Evolutionary conservation across 2,888 invertebrate genomes (phyloP).

Genomic region (Luffia ferchaultella): DNA sequence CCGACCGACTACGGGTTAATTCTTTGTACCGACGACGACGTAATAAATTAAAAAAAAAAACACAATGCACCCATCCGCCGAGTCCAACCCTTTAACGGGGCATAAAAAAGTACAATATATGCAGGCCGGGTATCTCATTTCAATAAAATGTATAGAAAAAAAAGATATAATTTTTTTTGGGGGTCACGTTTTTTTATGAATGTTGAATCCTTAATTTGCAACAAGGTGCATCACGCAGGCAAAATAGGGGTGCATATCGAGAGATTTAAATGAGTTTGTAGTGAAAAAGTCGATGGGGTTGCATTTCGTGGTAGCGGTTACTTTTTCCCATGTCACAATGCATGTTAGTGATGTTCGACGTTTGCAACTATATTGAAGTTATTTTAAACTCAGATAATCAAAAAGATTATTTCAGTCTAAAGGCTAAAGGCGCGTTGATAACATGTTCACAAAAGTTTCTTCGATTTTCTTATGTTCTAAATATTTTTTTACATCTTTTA

Average conservation of each 20-base stretch:
- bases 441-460: too few relatives aligned
- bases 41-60: constrained; percentile 28
- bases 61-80: constrained; percentile 35
- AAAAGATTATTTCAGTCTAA: too few relatives aligned
- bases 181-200: constrained; percentile 56
- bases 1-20: constrained; percentile 32
- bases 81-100: constrained; percentile 43
- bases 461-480: too few relatives aligned
- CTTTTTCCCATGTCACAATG: constrained; percentile 53
- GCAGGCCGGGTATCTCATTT: constrained; percentile 62
- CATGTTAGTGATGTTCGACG: constrained; percentile 43
- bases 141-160: constrained; percentile 54
- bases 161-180: constrained; percentile 46
- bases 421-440: too few relatives aligned
- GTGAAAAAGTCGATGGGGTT: constrained; percentile 46
- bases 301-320: constrained; percentile 21
- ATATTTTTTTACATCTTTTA: too few relatives aligned
- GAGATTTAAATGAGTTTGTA: constrained; percentile 57
- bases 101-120: constrained; percentile 58
- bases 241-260: constrained; percentile 42
- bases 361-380: constrained; percentile 38
- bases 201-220: constrained; percentile 63
- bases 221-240: constrained; percentile 61
- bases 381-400: too few relatives aligned
- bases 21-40: constrained; percentile 23